A percentile compares a stretch with the other conserved stretches of the same genome.
Conservation (phyloP, 2,888 invertebrate species). For the Zhuqinia jingwanae region DNA sequence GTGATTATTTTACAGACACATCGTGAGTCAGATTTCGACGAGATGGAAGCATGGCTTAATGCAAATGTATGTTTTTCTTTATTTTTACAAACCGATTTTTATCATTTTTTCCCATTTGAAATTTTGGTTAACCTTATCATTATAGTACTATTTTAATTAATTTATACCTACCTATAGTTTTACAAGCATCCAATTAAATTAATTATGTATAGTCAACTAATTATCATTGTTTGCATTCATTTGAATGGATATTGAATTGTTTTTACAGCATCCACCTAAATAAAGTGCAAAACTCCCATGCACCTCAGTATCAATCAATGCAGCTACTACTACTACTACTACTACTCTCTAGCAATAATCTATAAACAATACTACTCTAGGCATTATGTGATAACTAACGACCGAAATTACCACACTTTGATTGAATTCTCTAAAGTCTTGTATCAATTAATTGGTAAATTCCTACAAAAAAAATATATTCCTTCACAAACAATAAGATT, state of each 20-base stretch:
- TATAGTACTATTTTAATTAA: not conserved
- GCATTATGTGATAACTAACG: conserved; percentile 73
- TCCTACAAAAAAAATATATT: conserved; percentile 42
- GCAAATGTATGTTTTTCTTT: conserved; percentile 86
- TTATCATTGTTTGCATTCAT: conserved; percentile 50
- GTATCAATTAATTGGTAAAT: conserved; percentile 58
- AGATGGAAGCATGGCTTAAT: conserved; percentile 97
- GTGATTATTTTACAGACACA: conserved; percentile 79
- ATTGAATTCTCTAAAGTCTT: conserved; percentile 53
- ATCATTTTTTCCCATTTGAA: conserved; percentile 15
- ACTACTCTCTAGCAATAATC: conserved; percentile 63
- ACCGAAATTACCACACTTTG: conserved; percentile 69
- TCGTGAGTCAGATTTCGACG: conserved; percentile 93
- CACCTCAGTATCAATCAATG: conserved; percentile 49
- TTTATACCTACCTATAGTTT: conserved; percentile 12
- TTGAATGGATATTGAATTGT: conserved; percentile 64
- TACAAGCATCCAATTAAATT: not conserved
- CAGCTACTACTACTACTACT: too few relatives aligned
- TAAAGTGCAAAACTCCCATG: conserved; percentile 69
- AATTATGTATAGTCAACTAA: conserved; percentile 2
- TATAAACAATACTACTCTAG: conserved; percentile 67
- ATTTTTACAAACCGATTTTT: conserved; percentile 55
- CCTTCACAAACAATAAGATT: conserved; percentile 16
- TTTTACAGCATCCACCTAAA: conserved; percentile 71
- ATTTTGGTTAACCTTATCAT: not conserved